These are phyloP conservation scores for Poeciliopsis occidentalis DNA, from an alignment of 2,113 vertebrate genomes.

Conservation along the genomic window DNA sequence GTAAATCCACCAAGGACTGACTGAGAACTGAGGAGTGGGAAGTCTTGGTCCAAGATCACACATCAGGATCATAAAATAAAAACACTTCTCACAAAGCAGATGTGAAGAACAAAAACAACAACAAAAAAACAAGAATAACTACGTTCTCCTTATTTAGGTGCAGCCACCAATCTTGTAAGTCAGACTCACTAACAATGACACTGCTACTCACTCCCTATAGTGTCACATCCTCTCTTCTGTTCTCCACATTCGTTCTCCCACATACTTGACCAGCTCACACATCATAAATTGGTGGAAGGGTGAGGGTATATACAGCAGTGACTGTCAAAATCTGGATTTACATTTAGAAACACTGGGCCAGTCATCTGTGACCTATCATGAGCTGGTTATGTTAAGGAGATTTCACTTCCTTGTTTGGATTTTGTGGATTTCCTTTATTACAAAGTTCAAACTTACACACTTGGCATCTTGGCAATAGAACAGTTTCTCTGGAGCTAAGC, in stretches of 20 bases:
- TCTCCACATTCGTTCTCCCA: not conserved
- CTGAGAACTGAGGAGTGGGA: too few species aligned
- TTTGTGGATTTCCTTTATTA: slow-evolving; percentile 38
- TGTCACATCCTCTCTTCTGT: not conserved
- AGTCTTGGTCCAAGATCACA: too few species aligned
- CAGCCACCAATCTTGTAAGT: not conserved
- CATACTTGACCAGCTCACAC: slow-evolving; percentile 11
- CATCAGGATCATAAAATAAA: too few species aligned
- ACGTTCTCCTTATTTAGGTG: too few species aligned
- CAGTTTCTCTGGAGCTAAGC: not conserved
- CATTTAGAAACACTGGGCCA: not conserved
- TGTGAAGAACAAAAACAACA: too few species aligned
- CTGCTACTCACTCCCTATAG: not conserved
- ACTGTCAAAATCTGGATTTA: slow-evolving; percentile 14
- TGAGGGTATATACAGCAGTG: slow-evolving; percentile 8
- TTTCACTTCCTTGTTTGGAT: slow-evolving; percentile 62
- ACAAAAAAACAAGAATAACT: too few species aligned
- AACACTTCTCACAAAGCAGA: too few species aligned
- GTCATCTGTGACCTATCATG: slow-evolving; percentile 43
- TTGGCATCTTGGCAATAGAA: slow-evolving; percentile 19
- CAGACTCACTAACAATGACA: too few species aligned
- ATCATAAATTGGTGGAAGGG: not conserved
- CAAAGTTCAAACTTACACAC: not conserved
- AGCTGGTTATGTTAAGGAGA: slow-evolving; percentile 8
- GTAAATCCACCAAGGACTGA: too few species aligned